Conservation (phyloP, 2,113 vertebrate genomes). For the Amazona vittata region DNA sequence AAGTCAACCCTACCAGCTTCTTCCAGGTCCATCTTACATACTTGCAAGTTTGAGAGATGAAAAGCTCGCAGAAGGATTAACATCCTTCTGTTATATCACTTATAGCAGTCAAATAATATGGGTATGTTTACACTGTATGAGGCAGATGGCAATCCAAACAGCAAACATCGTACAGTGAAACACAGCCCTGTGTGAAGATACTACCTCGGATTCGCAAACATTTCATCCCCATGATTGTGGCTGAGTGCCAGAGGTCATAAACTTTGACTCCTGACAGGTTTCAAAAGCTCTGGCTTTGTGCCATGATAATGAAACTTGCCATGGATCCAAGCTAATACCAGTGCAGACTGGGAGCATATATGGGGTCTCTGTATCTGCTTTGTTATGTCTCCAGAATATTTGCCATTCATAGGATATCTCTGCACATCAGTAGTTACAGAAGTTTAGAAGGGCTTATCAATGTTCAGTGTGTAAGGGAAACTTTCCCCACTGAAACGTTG, state of each 20-base stretch:
- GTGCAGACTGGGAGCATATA: background rate
- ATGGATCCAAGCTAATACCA: background rate
- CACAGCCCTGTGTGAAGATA: rapidly evolving
- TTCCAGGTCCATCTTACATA: background rate
- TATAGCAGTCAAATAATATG: background rate
- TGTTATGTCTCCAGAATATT: background rate
- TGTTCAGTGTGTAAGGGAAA: background rate
- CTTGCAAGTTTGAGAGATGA: background rate
- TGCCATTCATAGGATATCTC: background rate
- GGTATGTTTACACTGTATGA: no score
- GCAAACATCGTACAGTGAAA: background rate
- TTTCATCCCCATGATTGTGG: background rate
- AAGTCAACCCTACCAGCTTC: background rate
- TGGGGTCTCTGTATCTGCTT: background rate
- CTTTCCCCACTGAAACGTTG: background rate
- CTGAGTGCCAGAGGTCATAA: background rate
- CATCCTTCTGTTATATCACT: no score
- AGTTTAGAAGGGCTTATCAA: background rate
- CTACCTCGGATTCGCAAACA: background rate
- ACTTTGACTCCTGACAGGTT: background rate
- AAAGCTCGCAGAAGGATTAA: background rate
- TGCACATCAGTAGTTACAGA: background rate
- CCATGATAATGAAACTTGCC: background rate
- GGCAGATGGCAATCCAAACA: background rate
- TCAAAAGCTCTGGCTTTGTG: background rate